These are phyloP conservation scores for Montipora capitata DNA, from an alignment of 92 coral and sea anemone species.

Conservation along the genomic window DNA sequence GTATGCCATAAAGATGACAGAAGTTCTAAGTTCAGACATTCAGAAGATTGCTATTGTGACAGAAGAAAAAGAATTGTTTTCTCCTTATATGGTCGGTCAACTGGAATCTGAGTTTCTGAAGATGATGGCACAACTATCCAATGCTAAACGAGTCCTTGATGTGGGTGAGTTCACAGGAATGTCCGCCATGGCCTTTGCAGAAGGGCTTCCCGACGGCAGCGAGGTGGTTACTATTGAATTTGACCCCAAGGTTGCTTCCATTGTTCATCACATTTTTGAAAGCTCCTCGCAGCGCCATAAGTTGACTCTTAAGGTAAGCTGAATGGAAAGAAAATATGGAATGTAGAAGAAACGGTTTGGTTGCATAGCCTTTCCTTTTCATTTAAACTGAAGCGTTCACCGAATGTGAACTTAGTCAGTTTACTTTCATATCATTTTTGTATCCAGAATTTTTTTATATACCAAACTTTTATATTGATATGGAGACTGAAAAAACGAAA, in stretches of 20 bases:
- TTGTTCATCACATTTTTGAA: slow-evolving; percentile 44
- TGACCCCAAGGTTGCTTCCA: slow-evolving; percentile 51
- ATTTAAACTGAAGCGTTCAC: too few relatives aligned
- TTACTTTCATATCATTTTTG: too few relatives aligned
- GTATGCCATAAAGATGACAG: slow-evolving; percentile 45
- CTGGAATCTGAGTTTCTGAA: slow-evolving; percentile 73
- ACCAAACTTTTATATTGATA: too few relatives aligned
- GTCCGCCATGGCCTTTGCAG: slow-evolving; percentile 81
- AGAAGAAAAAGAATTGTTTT: slow-evolving; percentile 52
- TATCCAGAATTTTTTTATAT: too few relatives aligned
- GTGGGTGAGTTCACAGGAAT: slow-evolving; percentile 77
- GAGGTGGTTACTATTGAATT: slow-evolving; percentile 70
- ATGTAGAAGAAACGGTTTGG: too few relatives aligned
- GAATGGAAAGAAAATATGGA: neutral
- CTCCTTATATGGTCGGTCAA: slow-evolving; percentile 74
- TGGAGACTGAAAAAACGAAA: too few relatives aligned
- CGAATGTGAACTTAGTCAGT: too few relatives aligned
- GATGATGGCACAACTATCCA: slow-evolving; percentile 66
- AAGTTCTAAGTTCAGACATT: slow-evolving; percentile 58
- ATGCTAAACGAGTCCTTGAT: slow-evolving; percentile 65
- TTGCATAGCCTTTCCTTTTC: too few relatives aligned
- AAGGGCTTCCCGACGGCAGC: slow-evolving; percentile 60
- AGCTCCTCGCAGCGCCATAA: slow-evolving; percentile 51
- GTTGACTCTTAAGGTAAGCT: slow-evolving; percentile 41
- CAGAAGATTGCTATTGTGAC: slow-evolving; percentile 63